A percentile compares a stretch with the other conserved stretches of the same genome.
Evolutionary conservation across 1,140 invertebrate genomes (phyloP).

Genomic region (Neodiprion fabricii): DNA sequence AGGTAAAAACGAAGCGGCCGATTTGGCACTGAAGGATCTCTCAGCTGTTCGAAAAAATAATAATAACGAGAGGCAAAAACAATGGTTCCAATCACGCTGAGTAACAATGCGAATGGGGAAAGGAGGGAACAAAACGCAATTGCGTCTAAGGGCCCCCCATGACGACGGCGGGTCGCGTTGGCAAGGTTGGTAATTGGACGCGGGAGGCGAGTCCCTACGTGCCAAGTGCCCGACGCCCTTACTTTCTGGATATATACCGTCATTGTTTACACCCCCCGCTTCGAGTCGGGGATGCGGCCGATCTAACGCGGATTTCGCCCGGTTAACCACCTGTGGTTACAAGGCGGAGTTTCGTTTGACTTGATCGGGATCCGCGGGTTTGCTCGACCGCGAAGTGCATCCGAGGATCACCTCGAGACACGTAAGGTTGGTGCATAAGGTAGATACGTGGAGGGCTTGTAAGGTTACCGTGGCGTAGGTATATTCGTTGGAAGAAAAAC

Average conservation of each 20-base stretch:
- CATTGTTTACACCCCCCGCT: constrained; percentile 23
- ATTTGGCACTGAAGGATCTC: too few species aligned
- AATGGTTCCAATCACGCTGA: constrained; percentile 57
- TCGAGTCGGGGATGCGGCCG: background rate
- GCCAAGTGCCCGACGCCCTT: constrained; percentile 57
- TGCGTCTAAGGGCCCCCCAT: constrained; percentile 60
- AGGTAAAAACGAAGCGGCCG: too few species aligned
- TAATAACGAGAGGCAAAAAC: constrained; percentile 55
- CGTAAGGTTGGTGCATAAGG: too few species aligned
- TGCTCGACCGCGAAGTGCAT: too few species aligned
- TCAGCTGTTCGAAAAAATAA: constrained; percentile 33
- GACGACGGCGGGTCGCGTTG: constrained; percentile 55
- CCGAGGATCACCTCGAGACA: too few species aligned
- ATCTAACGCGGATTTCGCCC: background rate
- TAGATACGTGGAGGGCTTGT: too few species aligned
- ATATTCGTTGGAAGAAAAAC: background rate
- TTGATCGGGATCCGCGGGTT: too few species aligned
- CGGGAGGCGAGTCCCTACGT: constrained; percentile 49
- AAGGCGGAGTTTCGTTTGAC: background rate
- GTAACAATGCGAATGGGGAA: constrained; percentile 58
- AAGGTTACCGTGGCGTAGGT: background rate
- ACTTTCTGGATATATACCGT: constrained; percentile 33
- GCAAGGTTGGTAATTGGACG: constrained; percentile 59
- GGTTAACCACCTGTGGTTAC: constrained; percentile 4
- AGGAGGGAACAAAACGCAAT: constrained; percentile 55